phyloP scores from a whole-genome alignment of 1,140 invertebrate species.

The Pseudomyrmex dendroicus region DNA sequence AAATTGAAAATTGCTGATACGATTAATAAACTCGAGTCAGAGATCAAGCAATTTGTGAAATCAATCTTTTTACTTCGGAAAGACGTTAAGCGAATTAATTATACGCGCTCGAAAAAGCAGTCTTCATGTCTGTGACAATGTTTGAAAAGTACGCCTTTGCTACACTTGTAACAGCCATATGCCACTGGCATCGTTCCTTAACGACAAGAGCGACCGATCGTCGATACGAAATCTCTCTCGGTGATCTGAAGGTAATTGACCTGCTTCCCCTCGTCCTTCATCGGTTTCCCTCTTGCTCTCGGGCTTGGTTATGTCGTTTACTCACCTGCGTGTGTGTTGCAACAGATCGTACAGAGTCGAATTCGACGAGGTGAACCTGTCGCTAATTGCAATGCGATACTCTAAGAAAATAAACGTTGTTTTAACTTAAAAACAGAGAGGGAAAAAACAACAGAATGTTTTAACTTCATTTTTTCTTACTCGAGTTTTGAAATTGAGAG shows the following conservation, averaged over 20 bases:
- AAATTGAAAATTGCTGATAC: too few relatives aligned
- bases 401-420: not conserved
- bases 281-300: conserved; percentile 26
- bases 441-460: not conserved
- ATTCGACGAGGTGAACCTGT: conserved; percentile 20
- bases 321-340: not conserved
- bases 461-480: not conserved
- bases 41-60: not conserved
- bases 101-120: conserved; percentile 44
- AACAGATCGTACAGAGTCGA: not conserved
- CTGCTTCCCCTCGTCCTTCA: conserved; percentile 52
- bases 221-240: conserved; percentile 52
- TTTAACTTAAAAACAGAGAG: not conserved
- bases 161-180: not conserved
- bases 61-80: not conserved
- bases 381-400: not conserved
- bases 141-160: not conserved
- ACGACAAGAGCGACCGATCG: conserved; percentile 18
- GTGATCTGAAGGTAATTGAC: conserved; percentile 62
- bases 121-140: conserved; percentile 5
- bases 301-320: conserved; percentile 20
- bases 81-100: conserved; percentile 45
- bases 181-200: conserved; percentile 18
- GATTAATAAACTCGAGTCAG: too few relatives aligned
- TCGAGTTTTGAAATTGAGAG: not conserved